Evolutionary conservation across 2,888 invertebrate species (phyloP), one percentile per base, ranked within the genome.

Genomic region (Drosophila kuntzei): DNA sequence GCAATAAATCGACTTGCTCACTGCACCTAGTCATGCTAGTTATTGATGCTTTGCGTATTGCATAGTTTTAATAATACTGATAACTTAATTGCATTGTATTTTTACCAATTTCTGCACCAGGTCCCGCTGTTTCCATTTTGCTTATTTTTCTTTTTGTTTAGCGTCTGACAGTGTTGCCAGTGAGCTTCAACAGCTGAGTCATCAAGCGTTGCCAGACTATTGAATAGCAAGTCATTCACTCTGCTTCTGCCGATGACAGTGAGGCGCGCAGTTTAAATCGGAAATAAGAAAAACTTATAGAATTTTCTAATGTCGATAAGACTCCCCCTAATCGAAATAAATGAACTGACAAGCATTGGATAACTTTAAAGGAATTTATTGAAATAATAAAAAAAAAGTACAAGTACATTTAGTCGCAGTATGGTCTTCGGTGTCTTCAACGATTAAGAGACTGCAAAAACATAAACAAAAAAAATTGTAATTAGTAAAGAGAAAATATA

Each of bases 31-130:
- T 3, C n/a, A 9, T 29, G 14, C 2, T 20, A 1, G 6, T 34
- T 18, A 12, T 2, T 6, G 7, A 2, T 18, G 6, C 9, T 47
- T 36, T 41, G 4, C 11, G 0, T 12, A 3, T 27, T 37, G 7
- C 18, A 8, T 2, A 3, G 1, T 25, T 46, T 25, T 16, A 8
- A 20, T 1, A 8, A 43, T 20, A 7, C 18, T 2, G 7, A 3
- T 36, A 16, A n/a, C 7, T 20, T 37, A 50, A 47, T 55, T 62
- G 18, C 58, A 59, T 47, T 50, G 18, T 53, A 61, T 65, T 91
- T 73, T 91, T 91, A 92, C 92, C 92, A 81, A 92, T 92, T 91
- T 92, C 92, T 79, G 91, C 91, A 71, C 85, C 86, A 66, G 90
- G 57, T 49, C 82, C 86, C 78, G 89, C 79, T 82, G 88, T 82